Conservation (phyloP, 2,113 vertebrate genomes). For the Uria lomvia region DNA sequence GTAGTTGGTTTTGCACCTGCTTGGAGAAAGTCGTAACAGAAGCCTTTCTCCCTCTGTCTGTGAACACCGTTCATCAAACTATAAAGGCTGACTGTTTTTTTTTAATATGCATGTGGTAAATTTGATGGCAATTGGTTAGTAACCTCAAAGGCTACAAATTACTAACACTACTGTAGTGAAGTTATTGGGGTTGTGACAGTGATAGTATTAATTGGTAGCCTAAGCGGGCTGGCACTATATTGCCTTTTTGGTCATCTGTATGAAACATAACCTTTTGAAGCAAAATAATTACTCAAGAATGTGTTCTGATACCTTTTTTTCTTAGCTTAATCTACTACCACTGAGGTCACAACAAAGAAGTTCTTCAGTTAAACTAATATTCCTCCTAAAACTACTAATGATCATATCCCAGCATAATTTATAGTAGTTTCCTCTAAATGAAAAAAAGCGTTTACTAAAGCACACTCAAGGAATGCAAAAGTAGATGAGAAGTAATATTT, state of each 20-base stretch:
- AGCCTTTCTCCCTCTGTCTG: background rate
- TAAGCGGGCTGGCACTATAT: background rate
- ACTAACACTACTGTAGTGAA: background rate
- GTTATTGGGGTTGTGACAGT: background rate
- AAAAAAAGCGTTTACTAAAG: background rate
- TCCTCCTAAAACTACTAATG: background rate
- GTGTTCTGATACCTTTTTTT: background rate
- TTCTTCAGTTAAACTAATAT: background rate
- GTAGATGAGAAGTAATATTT: background rate
- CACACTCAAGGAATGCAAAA: background rate
- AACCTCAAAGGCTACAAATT: background rate
- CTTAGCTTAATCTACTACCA: background rate
- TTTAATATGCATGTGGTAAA: background rate
- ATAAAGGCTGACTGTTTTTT: background rate
- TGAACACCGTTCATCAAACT: background rate
- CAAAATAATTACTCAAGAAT: background rate
- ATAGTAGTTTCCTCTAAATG: background rate
- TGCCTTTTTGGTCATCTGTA: background rate
- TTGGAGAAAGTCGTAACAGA: background rate
- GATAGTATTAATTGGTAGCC: background rate
- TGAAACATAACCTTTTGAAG: background rate
- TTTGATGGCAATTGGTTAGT: background rate
- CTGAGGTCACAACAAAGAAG: background rate
- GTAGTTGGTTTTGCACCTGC: background rate
- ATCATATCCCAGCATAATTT: background rate